Evolutionary conservation across 2,113 vertebrate species (phyloP).

Genomic region (Hirundichthys speculiger): DNA sequence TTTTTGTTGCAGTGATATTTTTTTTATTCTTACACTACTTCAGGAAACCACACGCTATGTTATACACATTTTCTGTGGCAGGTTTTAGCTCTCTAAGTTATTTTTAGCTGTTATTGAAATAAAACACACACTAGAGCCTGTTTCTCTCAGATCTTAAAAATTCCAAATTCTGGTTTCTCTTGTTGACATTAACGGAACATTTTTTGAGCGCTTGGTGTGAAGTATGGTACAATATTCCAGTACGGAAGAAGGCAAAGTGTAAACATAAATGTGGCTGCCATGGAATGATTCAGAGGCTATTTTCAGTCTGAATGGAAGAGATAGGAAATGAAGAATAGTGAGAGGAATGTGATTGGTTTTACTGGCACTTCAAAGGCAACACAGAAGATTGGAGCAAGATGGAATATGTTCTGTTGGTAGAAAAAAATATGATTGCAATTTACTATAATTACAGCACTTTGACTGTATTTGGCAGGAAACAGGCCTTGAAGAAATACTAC

Average conservation of each 20-base stretch:
- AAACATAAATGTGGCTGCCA: conserved; percentile 54
- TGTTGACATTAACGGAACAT: conserved; percentile 79
- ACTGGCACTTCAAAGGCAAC: conserved; percentile 50
- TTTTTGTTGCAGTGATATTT: conserved; percentile 3
- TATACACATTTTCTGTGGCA: conserved; percentile 56
- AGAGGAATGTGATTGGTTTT: conserved; percentile 61
- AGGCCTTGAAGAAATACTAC: conserved; percentile 51
- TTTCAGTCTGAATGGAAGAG: conserved; percentile 61
- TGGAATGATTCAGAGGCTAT: conserved; percentile 72
- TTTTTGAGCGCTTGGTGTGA: conserved; percentile 68
- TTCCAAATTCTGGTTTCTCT: conserved; percentile 33
- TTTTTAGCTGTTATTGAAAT: conserved; percentile 73
- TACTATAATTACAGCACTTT: conserved; percentile 58
- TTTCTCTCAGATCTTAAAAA: conserved; percentile 33
- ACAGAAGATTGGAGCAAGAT: conserved; percentile 44
- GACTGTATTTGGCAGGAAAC: conserved; percentile 61
- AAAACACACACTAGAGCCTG: conserved; percentile 59
- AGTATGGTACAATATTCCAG: conserved; percentile 72
- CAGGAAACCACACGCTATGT: conserved; percentile 67
- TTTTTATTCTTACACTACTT: conserved; percentile 47
- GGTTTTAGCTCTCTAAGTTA: conserved; percentile 59
- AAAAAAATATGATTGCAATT: conserved; percentile 66
- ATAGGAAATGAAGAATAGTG: conserved; percentile 60
- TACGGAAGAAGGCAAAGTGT: conserved; percentile 68
- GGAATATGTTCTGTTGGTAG: conserved; percentile 58